Percentiles rank a stretch among this genome's conserved stretches.
Conservation (phyloP, 2,797 vertebrate genomes). For the Syndactyla subalaris region DNA sequence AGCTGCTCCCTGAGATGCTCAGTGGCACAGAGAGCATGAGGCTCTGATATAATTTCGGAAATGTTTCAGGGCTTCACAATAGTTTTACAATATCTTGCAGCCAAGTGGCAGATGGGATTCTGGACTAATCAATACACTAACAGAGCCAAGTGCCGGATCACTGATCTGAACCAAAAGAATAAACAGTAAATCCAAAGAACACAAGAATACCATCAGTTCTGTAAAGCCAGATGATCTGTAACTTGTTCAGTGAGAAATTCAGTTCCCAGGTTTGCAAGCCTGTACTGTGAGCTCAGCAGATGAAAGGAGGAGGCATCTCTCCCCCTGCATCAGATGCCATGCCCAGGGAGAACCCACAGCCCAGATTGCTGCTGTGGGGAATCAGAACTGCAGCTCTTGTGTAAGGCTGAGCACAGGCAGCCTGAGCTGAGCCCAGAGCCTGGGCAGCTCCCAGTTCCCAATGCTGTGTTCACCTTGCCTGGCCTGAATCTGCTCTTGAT, state of each 20-base stretch:
- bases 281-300: not conserved
- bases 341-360: not conserved
- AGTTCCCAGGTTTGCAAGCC: not conserved
- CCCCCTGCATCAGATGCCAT: not conserved
- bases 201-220: not conserved
- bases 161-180: not conserved
- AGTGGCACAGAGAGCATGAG: not conserved
- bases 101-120: not conserved
- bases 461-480: accelerated
- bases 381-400: not conserved
- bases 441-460: not conserved
- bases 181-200: not conserved
- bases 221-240: not conserved
- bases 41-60: not conserved
- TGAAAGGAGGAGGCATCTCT: not conserved
- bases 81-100: not conserved
- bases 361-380: accelerated
- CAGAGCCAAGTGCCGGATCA: not conserved
- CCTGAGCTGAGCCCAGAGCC: not conserved
- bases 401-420: not conserved
- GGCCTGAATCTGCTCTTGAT: not conserved
- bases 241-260: not conserved
- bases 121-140: not conserved
- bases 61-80: not conserved
- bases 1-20: not conserved